Evolutionary conservation across 2,113 vertebrate species (phyloP).

Genomic region (Thamnophis sirtalis): DNA sequence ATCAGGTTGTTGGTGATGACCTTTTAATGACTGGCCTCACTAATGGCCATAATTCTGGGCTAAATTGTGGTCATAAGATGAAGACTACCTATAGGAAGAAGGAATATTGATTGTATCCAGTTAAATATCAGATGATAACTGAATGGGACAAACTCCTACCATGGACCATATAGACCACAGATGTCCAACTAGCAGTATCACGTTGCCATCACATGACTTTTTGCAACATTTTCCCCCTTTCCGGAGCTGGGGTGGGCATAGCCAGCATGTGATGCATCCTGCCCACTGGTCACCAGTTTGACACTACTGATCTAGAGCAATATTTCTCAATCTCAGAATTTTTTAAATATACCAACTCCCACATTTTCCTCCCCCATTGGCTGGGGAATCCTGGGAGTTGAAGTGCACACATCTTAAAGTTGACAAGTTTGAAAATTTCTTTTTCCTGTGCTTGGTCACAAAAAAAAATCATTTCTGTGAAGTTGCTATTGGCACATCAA

Average conservation of each 20-base stretch:
- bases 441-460: background rate
- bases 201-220: too few species aligned
- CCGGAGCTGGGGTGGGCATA: too few species aligned
- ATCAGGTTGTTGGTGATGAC: background rate
- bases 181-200: too few species aligned
- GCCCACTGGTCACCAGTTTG: too few species aligned
- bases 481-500: background rate
- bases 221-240: too few species aligned
- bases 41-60: background rate
- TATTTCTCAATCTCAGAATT: background rate
- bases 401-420: background rate
- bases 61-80: background rate
- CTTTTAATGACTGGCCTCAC: background rate
- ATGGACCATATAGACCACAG: constrained; percentile 9
- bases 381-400: background rate
- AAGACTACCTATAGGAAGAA: background rate
- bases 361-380: background rate
- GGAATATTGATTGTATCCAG: constrained; percentile 14
- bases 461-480: background rate
- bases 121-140: constrained; percentile 22
- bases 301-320: constrained; percentile 19
- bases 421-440: background rate
- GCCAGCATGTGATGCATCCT: too few species aligned
- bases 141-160: constrained; percentile 15
- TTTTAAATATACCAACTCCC: background rate